Conservation (phyloP, 2,113 vertebrate genomes). For the Tetrax tetrax region DNA sequence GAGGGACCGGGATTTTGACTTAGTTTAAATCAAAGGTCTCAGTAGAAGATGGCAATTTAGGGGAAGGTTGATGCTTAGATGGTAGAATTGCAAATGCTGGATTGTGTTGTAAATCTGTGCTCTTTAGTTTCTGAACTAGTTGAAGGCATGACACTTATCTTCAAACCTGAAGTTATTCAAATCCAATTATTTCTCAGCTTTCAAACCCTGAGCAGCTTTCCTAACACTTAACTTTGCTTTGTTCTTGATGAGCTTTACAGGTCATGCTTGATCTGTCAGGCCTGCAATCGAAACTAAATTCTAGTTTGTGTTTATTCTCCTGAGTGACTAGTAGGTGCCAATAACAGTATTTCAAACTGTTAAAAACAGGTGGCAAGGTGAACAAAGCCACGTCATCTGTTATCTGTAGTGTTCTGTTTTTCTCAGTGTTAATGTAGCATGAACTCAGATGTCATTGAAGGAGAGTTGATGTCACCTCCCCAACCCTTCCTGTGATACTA, state of each 20-base stretch:
- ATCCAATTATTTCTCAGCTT: neutral
- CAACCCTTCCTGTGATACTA: neutral
- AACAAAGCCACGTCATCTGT: neutral
- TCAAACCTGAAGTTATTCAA: neutral
- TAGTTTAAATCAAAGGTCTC: neutral
- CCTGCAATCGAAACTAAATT: neutral
- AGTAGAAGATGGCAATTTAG: neutral
- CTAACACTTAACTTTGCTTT: neutral
- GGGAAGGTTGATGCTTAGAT: neutral
- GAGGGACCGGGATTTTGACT: neutral
- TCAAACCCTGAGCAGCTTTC: neutral
- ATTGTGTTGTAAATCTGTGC: neutral
- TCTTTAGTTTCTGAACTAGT: neutral
- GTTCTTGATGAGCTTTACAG: slow-evolving; percentile 4
- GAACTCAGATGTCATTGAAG: neutral
- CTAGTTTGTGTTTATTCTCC: slow-evolving; percentile 21
- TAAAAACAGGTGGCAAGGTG: neutral
- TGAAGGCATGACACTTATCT: neutral
- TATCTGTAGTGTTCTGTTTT: neutral
- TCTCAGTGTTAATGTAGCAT: neutral
- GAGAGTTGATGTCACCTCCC: neutral
- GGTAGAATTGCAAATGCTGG: neutral
- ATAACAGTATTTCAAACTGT: slow-evolving; percentile 12
- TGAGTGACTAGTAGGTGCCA: neutral
- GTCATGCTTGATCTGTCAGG: neutral